Base-by-base conservation (phyloP, 2,888 invertebrate genomes). In the Ophonus ardosiacus region DNA sequence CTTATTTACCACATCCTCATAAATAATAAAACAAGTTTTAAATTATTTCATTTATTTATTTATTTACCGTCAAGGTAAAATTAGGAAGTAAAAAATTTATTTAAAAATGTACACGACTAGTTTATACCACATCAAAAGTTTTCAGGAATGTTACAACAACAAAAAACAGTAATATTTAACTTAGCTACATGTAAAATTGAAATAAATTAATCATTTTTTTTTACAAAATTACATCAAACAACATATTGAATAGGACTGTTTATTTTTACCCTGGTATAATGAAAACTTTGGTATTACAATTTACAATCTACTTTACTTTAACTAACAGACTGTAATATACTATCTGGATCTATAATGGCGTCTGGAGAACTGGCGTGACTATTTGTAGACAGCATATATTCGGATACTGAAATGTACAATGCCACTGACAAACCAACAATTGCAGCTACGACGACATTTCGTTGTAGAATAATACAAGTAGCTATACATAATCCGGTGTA, bases 401-500 rank as follows among this genome's bases (percentile, higher is more conserved):
- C 98, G 0, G 98, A 97, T 7, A 96, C 94, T 0, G 96, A 93
- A 88, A 98, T 97, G 90, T 98, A 98, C 40, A 96, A 90, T 24
- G 96, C 94, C 17, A 98, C 97, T 87, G 95, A 93, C 0, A 96
- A 92, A 1, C 97, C 98, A 79, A 98, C 95, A 74, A 96, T 90
- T 83, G 95, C 95, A 8, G 97, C 97, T 59, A 96, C 92, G 51
- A 94, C 92, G 0, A 95, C 93, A 84, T 96, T 97, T 88, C 95
- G 95, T 87, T 97, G 96, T 80, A 98, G 94, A 88, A 98, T 95
- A 83, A 98, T 97, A 88, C 94, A 96, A 0, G 97, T 97, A 51
- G 97, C 96, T 61, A 97, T 91, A 88, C 97, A 95, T 61, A 98
- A 92, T 2, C 98, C 98, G 63, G 96, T 91, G 90, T 98, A 98